These are phyloP conservation scores for Shargacucullia verbasci DNA, from an alignment of 2,888 invertebrate species.

Conservation along the genomic window DNA sequence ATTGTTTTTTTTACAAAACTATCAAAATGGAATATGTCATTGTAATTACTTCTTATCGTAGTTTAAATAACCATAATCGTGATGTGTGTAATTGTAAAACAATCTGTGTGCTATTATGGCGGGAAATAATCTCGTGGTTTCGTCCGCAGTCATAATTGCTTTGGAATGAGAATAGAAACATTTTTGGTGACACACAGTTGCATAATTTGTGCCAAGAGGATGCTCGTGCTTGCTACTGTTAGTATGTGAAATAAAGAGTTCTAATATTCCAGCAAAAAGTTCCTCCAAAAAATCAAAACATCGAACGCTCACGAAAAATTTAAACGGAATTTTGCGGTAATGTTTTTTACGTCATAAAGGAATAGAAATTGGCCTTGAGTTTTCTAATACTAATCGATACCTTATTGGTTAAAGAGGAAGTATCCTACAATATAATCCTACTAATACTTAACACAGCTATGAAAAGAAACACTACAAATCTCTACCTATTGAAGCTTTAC, in stretches of 20 bases:
- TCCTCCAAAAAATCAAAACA: too few relatives aligned
- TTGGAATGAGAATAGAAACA: slow-evolving; percentile 32
- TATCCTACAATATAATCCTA: too few relatives aligned
- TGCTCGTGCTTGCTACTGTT: too few relatives aligned
- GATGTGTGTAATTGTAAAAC: slow-evolving; percentile 57
- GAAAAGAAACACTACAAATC: slow-evolving; percentile 1
- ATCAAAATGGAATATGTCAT: slow-evolving; percentile 49
- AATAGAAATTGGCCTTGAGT: too few relatives aligned
- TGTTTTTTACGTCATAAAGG: too few relatives aligned
- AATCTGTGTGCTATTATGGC: slow-evolving; percentile 53
- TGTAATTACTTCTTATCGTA: slow-evolving; percentile 58
- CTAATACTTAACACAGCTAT: too few relatives aligned
- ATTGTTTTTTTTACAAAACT: slow-evolving; percentile 49
- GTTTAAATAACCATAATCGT: slow-evolving; percentile 55
- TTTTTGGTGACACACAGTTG: slow-evolving; percentile 45
- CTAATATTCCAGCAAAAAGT: too few relatives aligned
- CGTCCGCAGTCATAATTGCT: slow-evolving; percentile 40
- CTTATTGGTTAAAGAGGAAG: too few relatives aligned
- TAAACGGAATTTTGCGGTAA: too few relatives aligned
- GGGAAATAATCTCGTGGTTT: slow-evolving; percentile 45
- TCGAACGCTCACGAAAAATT: too few relatives aligned
- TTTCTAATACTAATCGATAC: too few relatives aligned
- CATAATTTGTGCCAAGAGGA: slow-evolving; percentile 2
- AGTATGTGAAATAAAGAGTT: too few relatives aligned
- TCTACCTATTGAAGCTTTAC: background rate